Conservation (phyloP, 2,888 invertebrate species). For the Patella pellucida region DNA sequence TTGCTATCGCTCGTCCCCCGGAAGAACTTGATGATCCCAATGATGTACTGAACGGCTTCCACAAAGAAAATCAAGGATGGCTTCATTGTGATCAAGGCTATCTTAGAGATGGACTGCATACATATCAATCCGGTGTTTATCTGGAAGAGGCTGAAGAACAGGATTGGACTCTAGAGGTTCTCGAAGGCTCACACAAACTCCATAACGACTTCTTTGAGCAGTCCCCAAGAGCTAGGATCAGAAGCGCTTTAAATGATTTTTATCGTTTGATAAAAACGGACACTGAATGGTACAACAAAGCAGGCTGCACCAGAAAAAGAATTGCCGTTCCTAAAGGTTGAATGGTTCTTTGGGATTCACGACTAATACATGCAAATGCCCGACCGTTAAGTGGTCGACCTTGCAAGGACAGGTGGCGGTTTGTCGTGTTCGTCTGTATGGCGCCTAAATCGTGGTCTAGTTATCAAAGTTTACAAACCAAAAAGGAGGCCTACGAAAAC, state of each 20-base stretch:
- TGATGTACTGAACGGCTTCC: slow-evolving; percentile 38
- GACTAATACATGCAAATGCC: slow-evolving; percentile 62
- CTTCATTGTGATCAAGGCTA: slow-evolving; percentile 60
- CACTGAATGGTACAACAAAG: slow-evolving; percentile 41
- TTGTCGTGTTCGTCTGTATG: slow-evolving; percentile 60
- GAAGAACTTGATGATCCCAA: slow-evolving; percentile 36
- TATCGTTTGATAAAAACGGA: slow-evolving; percentile 40
- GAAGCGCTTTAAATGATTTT: slow-evolving; percentile 33
- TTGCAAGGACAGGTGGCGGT: slow-evolving; percentile 54
- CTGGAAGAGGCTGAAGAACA: slow-evolving; percentile 44
- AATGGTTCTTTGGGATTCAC: slow-evolving; percentile 63
- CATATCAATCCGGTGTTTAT: slow-evolving; percentile 55
- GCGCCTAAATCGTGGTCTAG: slow-evolving; percentile 59
- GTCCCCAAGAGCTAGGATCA: slow-evolving; percentile 30
- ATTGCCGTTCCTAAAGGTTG: slow-evolving; percentile 61
- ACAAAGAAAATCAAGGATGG: slow-evolving; percentile 44
- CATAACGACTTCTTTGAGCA: slow-evolving; percentile 34
- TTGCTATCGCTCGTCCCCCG: slow-evolving; percentile 63
- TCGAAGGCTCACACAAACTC: slow-evolving; percentile 42
- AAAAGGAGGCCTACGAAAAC: slow-evolving; percentile 48
- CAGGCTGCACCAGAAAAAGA: slow-evolving; percentile 46
- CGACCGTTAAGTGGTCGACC: slow-evolving; percentile 46
- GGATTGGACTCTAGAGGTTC: slow-evolving; percentile 48
- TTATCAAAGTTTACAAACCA: slow-evolving; percentile 43
- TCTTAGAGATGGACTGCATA: slow-evolving; percentile 56